Evolutionary conservation across 35 echinoderm and acorn worm species (phyloP), one percentile per base, ranked within the genome.

Genomic region (Heliocidaris tuberculata): DNA sequence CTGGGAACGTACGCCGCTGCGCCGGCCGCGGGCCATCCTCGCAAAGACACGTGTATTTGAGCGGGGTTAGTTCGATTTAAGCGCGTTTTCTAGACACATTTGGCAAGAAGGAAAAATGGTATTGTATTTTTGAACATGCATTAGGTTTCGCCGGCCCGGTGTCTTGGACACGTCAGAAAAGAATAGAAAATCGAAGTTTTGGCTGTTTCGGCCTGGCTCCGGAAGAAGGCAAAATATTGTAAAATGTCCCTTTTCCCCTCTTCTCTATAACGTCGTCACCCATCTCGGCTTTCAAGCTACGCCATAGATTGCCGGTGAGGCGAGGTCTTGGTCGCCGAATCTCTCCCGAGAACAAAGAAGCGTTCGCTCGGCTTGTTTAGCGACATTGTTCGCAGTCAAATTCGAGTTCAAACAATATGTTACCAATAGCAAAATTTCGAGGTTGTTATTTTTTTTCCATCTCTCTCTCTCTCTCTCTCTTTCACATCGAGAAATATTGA

Each of bases 141-240:
- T 93, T 93, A 93, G 50, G 91, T 93, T 93, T 93, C 91, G 31
- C 15, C 47, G 47, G 91, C 91, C 50, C 19, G 49, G 91, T 93
- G 91, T 59, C 91, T 93, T 93, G 91, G 31, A 93, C 50, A 93
- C 91, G 91, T 93, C 91, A 93, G 91, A 89, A 30, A 93, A 93
- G 17, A 93, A 93, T 93, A 93, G 87, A 93, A 93, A 93, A 93
- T 93, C 91, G 91, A 93, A 93, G 47, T 89, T 89, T 89, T 78
- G 65, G 65, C 65, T 78, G 65, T 78, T 78, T 78, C 65, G 21
- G 65, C 17, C 65, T 78, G 65, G 65, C 65, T 78, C 65, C 65
- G 27, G 65, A 78, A 78, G 65, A n/a, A 78, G 17, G 65, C 65
- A 78, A 78, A 78, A 6, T 78, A 78, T 78, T 78, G 65, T 78